Conservation (phyloP, 2,797 vertebrate species). For the Crocodylus rhombifer region DNA sequence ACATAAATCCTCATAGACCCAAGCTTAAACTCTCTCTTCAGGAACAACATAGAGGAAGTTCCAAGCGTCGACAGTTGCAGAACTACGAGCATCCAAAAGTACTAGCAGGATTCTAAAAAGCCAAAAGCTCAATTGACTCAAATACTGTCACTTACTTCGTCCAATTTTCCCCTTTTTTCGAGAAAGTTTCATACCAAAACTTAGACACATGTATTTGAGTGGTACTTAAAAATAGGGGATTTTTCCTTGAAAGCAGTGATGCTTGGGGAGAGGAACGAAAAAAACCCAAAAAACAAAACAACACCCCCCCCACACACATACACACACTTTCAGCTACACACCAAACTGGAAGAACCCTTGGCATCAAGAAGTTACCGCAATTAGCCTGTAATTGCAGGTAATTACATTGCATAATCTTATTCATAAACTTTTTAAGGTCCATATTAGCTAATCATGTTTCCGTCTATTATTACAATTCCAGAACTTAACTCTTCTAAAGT, state of each 20-base stretch:
- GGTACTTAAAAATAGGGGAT: background rate
- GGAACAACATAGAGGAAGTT: constrained; percentile 10
- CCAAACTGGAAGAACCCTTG: constrained; percentile 16
- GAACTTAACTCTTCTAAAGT: background rate
- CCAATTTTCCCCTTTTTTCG: background rate
- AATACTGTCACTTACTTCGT: background rate
- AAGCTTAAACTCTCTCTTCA: background rate
- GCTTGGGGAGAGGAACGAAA: background rate
- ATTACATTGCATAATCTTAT: constrained; percentile 8
- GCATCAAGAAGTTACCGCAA: background rate
- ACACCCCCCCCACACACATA: too few relatives aligned
- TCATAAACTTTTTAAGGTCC: background rate
- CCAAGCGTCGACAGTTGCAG: background rate
- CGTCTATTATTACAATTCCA: background rate
- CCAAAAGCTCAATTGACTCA: background rate
- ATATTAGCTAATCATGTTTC: constrained; percentile 13
- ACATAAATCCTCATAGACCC: background rate
- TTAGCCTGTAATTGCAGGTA: constrained; percentile 8
- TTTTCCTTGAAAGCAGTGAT: constrained; percentile 5
- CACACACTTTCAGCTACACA: constrained; percentile 15
- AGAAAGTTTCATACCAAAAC: background rate
- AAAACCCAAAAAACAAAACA: too few relatives aligned
- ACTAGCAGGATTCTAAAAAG: background rate
- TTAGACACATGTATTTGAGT: background rate
- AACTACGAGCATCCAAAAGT: background rate